phyloP scores from a whole-genome alignment of 2,797 vertebrate species.

The Odontamblyopus lacepedii region DNA sequence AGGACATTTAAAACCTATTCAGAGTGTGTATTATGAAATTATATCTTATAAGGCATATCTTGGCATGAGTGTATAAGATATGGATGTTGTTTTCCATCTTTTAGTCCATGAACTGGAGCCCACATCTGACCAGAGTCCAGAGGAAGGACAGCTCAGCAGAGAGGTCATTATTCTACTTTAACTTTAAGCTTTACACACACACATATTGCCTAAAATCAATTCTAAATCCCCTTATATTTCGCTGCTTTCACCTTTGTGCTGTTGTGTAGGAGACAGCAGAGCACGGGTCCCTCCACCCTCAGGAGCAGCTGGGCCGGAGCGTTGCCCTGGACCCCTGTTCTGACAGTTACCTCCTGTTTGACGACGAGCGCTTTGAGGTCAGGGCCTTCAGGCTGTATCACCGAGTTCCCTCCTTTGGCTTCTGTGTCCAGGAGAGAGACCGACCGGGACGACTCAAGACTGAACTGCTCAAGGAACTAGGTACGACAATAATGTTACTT shows the following conservation, averaged over 20 bases:
- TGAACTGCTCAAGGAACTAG: constrained; percentile 83
- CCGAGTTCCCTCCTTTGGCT: constrained; percentile 91
- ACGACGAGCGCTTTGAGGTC: constrained; percentile 82
- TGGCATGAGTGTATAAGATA: too few species aligned
- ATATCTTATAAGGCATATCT: too few species aligned
- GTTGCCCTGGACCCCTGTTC: constrained; percentile 73
- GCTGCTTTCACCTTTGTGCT: not conserved
- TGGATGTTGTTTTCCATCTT: constrained; percentile 4
- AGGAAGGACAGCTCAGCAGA: constrained; percentile 68
- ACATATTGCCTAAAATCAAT: too few species aligned
- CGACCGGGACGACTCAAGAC: constrained; percentile 84
- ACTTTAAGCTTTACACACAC: too few species aligned
- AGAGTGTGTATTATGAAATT: too few species aligned
- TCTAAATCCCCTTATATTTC: too few species aligned
- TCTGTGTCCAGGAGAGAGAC: constrained; percentile 84
- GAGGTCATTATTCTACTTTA: constrained; percentile 5
- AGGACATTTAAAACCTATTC: too few species aligned
- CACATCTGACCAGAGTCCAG: constrained; percentile 84
- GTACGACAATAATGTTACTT: constrained; percentile 54
- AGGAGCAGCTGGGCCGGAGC: constrained; percentile 74
- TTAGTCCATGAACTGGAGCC: constrained; percentile 89
- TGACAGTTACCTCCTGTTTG: constrained; percentile 80
- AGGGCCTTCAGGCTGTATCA: constrained; percentile 91
- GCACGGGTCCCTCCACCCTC: constrained; percentile 62
- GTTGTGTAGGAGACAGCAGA: constrained; percentile 52